A percentile compares a stretch with the other conserved stretches of the same genome.
phyloP scores from a whole-genome alignment of 2,113 vertebrate species.

The Xiphias gladius region DNA sequence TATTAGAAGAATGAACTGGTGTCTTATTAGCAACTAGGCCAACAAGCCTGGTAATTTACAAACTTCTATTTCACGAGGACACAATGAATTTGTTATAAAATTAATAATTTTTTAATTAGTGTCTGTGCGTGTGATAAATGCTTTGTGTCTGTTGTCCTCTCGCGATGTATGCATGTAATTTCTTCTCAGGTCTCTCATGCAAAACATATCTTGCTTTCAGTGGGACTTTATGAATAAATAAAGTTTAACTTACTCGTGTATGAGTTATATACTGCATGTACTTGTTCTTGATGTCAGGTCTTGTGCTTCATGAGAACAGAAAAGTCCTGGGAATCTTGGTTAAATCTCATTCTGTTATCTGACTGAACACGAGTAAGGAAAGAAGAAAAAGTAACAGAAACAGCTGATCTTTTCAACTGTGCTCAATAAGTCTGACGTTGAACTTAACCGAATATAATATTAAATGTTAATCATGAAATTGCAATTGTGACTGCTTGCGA shows the following conservation, averaged over 20 bases:
- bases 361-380: neutral
- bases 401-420: neutral
- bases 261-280: neutral
- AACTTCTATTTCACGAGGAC: too few relatives aligned
- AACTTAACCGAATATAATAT: neutral
- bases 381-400: neutral
- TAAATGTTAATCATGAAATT: conserved; percentile 27
- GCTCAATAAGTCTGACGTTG: neutral
- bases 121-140: too few relatives aligned
- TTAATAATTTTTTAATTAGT: too few relatives aligned
- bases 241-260: neutral
- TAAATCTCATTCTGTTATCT: neutral
- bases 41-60: too few relatives aligned
- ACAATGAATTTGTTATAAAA: too few relatives aligned
- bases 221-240: neutral
- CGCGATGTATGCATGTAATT: too few relatives aligned
- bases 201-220: too few relatives aligned
- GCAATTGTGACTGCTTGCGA: neutral
- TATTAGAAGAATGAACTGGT: too few relatives aligned
- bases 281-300: too few relatives aligned
- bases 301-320: neutral
- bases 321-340: neutral
- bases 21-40: too few relatives aligned
- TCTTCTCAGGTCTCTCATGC: too few relatives aligned
- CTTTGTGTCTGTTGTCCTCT: too few relatives aligned